These are phyloP conservation scores for Platalea minor DNA, from an alignment of 2,797 vertebrate genomes.

Conservation along the genomic window DNA sequence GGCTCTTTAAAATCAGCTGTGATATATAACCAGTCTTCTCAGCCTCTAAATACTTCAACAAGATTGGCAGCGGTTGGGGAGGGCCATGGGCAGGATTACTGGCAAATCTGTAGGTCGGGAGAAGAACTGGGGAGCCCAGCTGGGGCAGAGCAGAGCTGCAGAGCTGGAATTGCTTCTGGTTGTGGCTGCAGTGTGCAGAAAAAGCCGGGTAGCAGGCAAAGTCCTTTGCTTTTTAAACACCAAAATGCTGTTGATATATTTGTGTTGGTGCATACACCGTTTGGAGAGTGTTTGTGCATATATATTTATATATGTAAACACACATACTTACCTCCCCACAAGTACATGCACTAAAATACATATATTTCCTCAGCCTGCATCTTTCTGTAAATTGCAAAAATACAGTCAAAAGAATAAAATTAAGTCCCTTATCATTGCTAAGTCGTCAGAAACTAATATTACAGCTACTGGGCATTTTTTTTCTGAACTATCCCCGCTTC, in stretches of 20 bases:
- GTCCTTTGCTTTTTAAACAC: background rate
- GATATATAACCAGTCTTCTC: background rate
- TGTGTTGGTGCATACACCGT: background rate
- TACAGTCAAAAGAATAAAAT: slow-evolving; percentile 22
- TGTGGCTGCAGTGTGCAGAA: background rate
- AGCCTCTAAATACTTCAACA: background rate
- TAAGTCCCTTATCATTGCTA: slow-evolving; percentile 8
- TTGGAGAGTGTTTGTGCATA: background rate
- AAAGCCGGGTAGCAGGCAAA: background rate
- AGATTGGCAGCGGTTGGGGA: background rate
- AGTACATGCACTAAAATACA: background rate
- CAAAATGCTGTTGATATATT: background rate
- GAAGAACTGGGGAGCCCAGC: background rate
- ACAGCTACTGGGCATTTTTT: slow-evolving; percentile 24
- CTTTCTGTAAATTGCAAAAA: background rate
- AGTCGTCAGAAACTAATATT: slow-evolving; percentile 60
- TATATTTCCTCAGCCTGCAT: background rate
- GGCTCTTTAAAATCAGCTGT: background rate
- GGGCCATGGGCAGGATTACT: background rate
- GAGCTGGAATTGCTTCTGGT: background rate
- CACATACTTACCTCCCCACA: background rate
- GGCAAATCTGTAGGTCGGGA: background rate
- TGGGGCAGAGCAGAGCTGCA: accelerated
- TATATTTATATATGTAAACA: background rate
- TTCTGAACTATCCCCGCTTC: slow-evolving; percentile 51